A percentile compares a stretch with the other conserved stretches of the same genome.
phyloP scores from a whole-genome alignment of 2,113 vertebrate species.

The Columba livia region DNA sequence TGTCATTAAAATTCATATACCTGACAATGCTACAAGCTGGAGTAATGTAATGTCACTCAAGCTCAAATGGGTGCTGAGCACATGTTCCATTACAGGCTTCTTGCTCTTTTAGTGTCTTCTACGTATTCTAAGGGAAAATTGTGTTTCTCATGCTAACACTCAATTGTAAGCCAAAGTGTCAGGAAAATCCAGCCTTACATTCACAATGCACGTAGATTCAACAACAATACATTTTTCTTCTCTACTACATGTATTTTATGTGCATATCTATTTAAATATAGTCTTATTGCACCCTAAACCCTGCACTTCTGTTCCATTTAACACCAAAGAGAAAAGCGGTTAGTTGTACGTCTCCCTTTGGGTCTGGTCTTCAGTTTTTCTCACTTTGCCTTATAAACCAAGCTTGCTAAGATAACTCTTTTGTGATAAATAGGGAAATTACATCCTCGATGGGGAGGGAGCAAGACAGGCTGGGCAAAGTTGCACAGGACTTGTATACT shows the following conservation, averaged over 20 bases:
- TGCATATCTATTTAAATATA: not conserved
- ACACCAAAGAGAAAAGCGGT: not conserved
- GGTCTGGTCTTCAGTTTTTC: not conserved
- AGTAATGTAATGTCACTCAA: slow-evolving; percentile 38
- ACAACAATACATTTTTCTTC: not conserved
- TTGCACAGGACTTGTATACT: not conserved
- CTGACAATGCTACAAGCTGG: not conserved
- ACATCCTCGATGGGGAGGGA: not conserved
- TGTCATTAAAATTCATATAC: slow-evolving; percentile 39
- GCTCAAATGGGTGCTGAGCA: not conserved
- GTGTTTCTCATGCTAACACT: not conserved
- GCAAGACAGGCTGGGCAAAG: not conserved
- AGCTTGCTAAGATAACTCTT: not conserved
- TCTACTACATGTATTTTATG: not conserved
- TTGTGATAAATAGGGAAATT: not conserved
- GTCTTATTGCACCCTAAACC: not conserved
- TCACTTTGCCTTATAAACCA: not conserved
- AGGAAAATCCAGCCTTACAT: not conserved
- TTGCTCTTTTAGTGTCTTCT: not conserved
- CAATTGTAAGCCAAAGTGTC: not conserved
- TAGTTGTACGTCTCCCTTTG: not conserved
- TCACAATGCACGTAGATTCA: not conserved
- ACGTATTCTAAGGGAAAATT: not conserved
- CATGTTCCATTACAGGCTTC: not conserved
- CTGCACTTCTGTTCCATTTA: not conserved